A percentile compares a stretch with the other conserved stretches of the same genome.
These are phyloP conservation scores for Lithobates pipiens DNA, from an alignment of 2,797 vertebrate species.

Conservation along the genomic window DNA sequence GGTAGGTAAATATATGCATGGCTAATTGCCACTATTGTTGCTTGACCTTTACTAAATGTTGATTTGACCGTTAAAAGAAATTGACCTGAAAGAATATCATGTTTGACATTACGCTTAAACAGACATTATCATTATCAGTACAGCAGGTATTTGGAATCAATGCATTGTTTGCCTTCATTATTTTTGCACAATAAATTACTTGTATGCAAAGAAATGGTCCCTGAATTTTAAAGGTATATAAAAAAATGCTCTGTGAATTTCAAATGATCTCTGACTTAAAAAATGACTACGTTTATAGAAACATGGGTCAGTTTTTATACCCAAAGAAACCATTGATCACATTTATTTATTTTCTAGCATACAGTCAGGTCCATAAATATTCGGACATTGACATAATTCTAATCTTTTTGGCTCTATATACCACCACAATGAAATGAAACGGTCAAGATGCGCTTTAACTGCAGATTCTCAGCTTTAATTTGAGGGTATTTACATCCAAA, in stretches of 20 bases:
- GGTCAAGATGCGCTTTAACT: too few species aligned
- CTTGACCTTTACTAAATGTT: conserved; percentile 58
- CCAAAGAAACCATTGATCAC: too few species aligned
- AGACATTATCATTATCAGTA: conserved; percentile 24
- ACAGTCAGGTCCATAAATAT: too few species aligned
- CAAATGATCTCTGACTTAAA: background rate
- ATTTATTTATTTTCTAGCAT: too few species aligned
- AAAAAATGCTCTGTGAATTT: too few species aligned
- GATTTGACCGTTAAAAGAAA: conserved; percentile 54
- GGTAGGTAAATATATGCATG: conserved; percentile 54
- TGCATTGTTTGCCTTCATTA: background rate
- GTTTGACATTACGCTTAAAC: conserved; percentile 49
- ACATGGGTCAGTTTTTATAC: background rate
- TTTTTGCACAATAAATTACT: background rate
- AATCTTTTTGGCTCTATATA: too few species aligned
- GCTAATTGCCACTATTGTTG: conserved; percentile 53
- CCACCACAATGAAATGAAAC: too few species aligned
- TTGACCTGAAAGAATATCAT: conserved; percentile 55
- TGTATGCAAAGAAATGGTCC: background rate
- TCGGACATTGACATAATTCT: too few species aligned
- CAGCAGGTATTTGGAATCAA: background rate
- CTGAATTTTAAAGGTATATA: too few species aligned
- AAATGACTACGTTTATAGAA: background rate
- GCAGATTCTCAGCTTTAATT: too few species aligned
- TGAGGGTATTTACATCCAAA: too few species aligned